Base-by-base conservation (phyloP, 2,888 invertebrate genomes). In the Polyploca ridens region DNA sequence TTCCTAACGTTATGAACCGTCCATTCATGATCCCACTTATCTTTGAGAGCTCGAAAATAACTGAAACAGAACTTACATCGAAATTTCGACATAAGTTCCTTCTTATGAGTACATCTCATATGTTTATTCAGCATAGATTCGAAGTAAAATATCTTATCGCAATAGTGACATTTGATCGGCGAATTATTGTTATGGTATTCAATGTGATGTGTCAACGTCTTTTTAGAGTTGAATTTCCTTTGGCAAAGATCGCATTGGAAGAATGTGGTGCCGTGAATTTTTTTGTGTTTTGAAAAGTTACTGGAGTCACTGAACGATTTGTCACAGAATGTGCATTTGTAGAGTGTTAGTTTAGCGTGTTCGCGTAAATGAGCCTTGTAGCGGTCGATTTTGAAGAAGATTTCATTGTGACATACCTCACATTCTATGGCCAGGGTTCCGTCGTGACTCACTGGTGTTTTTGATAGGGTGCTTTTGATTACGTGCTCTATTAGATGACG, bases 21-120 rank as follows among this genome's bases (percentile, higher is more conserved):
- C 94, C 94, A 94, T 62, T 94, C 93, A 65, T 94, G 94, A 38
- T 94, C 94, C 94, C 94, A 94, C 62, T 93, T 94, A 33, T 89
- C 88, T 64, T 89, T 93, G 57, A 94, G 75, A 63, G 87, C 85
- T 35, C 77, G 82, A 49, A 89, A 91, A 19, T 82, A 81, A 0
- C 79, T 72, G 0, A 79, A 71, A 66, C 94, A 94, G 62, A 93
- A 89, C 35, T 83, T 82, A 67, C 94, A 94, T 1, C 84, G 76
- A 61, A 86, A 89, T 54, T 83, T 87, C 13, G 74, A 78, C 0
- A 70, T 66, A 0, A 74, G 46, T 6, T 86, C 81, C 16, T 83
- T 86, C 0, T 74, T 82, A 65, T 94, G 94, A 0, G 85, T 81
- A 49, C 82, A 81, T 67, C 88, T 90, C 0, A 93, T 73, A 62